Evolutionary conservation across 2,888 invertebrate species (phyloP).

Genomic region (Aspidapion aeneum): DNA sequence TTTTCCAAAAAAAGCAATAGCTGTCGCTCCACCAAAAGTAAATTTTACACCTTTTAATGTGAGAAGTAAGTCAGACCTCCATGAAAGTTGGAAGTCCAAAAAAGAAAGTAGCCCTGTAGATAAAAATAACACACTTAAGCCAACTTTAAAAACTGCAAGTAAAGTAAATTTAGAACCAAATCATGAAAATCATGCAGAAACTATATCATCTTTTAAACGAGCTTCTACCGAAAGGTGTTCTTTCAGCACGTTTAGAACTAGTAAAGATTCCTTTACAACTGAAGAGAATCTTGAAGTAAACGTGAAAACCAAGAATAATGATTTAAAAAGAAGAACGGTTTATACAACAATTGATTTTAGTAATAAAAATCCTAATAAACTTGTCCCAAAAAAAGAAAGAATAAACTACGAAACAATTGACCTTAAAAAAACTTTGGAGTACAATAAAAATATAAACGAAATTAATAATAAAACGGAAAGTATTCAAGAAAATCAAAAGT

Average conservation of each 20-base stretch:
- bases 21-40: neutral
- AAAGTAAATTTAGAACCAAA: neutral
- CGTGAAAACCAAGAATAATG: neutral
- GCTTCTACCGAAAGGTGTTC: slow-evolving; percentile 11
- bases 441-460: neutral
- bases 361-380: neutral
- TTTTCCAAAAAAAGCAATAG: neutral
- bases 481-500: too few species aligned
- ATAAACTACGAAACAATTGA: neutral
- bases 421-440: neutral
- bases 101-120: neutral
- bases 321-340: neutral
- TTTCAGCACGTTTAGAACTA: slow-evolving; percentile 17
- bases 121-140: neutral
- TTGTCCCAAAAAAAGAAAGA: neutral
- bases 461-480: too few species aligned
- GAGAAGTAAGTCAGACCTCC: neutral
- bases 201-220: slow-evolving; percentile 11
- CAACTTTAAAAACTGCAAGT: neutral
- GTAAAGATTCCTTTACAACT: slow-evolving; percentile 10
- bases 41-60: neutral
- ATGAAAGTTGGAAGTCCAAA: neutral
- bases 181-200: too few species aligned
- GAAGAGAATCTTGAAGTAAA: slow-evolving; percentile 1
- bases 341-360: neutral